These are phyloP conservation scores for Poliocrania exsul DNA, from an alignment of 2,797 vertebrate genomes.

Conservation along the genomic window DNA sequence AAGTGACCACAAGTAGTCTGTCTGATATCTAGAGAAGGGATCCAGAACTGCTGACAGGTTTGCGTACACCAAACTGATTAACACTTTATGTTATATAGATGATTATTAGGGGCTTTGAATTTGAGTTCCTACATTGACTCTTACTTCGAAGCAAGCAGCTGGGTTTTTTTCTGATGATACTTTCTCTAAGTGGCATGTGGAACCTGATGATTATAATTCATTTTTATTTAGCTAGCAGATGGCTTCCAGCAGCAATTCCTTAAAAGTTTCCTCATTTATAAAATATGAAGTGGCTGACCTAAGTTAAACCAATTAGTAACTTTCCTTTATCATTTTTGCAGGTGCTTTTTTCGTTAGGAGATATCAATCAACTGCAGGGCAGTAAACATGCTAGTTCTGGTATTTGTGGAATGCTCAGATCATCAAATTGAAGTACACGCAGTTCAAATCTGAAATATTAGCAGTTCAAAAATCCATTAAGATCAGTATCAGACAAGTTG, in stretches of 20 bases:
- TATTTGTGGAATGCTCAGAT: constrained; percentile 62
- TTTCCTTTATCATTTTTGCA: constrained; percentile 66
- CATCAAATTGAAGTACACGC: constrained; percentile 36
- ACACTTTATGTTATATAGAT: background rate
- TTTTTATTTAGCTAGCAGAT: constrained; percentile 63
- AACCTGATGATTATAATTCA: constrained; percentile 40
- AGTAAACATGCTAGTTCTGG: constrained; percentile 59
- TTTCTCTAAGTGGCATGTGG: background rate
- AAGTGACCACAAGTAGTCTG: background rate
- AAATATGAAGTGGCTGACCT: constrained; percentile 63
- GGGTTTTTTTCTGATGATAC: background rate
- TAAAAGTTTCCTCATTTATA: constrained; percentile 65
- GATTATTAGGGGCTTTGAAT: background rate
- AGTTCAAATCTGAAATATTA: constrained; percentile 65
- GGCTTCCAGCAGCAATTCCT: constrained; percentile 49
- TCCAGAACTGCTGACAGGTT: constrained; percentile 1
- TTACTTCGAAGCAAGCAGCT: background rate
- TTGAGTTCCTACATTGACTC: background rate
- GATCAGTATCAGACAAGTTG: constrained; percentile 33
- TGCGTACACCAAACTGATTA: background rate
- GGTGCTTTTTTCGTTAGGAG: constrained; percentile 66
- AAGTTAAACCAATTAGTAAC: constrained; percentile 69
- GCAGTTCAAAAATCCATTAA: constrained; percentile 65
- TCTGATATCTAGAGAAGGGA: background rate
- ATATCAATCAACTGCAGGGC: constrained; percentile 63